Conservation (phyloP, 2,797 vertebrate species). For the Halcyon chelicuti region DNA sequence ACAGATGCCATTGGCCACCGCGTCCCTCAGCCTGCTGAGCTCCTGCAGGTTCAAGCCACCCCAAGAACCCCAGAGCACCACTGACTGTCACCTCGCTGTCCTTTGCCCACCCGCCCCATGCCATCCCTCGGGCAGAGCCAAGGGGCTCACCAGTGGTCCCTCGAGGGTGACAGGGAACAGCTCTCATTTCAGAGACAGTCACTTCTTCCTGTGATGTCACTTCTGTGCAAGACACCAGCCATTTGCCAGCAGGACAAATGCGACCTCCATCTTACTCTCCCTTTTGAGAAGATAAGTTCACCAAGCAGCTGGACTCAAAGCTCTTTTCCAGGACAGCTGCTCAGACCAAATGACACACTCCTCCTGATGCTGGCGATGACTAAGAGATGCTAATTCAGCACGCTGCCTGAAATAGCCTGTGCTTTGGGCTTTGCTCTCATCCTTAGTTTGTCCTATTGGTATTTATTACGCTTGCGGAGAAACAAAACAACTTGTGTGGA, state of each 20-base stretch:
- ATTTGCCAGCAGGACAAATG: not conserved
- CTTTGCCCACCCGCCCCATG: fast-evolving
- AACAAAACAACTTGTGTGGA: not conserved
- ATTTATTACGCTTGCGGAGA: not conserved
- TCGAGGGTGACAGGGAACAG: not conserved
- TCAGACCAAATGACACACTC: not conserved
- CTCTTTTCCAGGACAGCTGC: conserved; percentile 53
- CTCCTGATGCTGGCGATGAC: not conserved
- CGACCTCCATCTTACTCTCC: conserved; percentile 75
- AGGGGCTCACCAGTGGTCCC: not conserved
- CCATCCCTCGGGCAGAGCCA: not conserved
- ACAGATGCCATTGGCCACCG: fast-evolving
- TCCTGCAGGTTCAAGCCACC: not conserved
- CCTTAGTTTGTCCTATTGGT: not conserved
- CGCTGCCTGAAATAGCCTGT: not conserved
- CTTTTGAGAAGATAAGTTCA: conserved; percentile 69
- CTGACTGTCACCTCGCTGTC: not conserved
- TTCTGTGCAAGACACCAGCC: conserved; percentile 28
- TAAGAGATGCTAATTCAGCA: not conserved
- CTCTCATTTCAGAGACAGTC: not conserved
- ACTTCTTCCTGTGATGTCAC: not conserved
- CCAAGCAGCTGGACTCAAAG: conserved; percentile 71
- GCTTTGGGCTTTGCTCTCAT: not conserved
- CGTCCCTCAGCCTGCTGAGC: not conserved
- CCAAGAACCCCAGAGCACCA: not conserved